Conservation (phyloP, 2,888 invertebrate genomes). For the Gryllus longicercus region DNA sequence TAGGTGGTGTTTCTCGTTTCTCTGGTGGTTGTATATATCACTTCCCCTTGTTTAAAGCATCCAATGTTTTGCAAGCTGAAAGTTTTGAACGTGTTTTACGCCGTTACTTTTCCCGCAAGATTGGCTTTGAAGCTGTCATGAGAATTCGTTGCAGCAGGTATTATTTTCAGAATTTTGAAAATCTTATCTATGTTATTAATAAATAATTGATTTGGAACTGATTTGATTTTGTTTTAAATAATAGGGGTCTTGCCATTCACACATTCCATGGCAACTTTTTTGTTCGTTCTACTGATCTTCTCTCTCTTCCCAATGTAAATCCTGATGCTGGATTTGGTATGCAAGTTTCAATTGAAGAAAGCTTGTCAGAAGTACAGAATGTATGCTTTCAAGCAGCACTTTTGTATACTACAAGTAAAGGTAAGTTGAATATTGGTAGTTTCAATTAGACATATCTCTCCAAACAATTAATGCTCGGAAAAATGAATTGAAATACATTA, state of each 20-base stretch:
- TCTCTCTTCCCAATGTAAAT: conserved; percentile 94
- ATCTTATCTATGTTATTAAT: conserved; percentile 24
- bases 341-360: conserved; percentile 95
- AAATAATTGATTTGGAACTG: conserved; percentile 18
- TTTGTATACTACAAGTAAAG: conserved; percentile 92
- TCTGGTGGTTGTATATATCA: conserved; percentile 92
- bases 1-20: conserved; percentile 89
- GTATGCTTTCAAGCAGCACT: conserved; percentile 98
- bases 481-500: no score
- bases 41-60: conserved; percentile 79
- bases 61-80: conserved; percentile 67
- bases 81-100: conserved; percentile 73
- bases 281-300: conserved; percentile 92
- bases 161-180: conserved; percentile 1
- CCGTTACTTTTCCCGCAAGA: conserved; percentile 91
- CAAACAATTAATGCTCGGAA: no score
- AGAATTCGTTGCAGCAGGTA: conserved; percentile 88
- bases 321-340: conserved; percentile 98
- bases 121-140: conserved; percentile 99
- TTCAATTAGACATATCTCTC: background rate
- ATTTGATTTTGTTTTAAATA: conserved; percentile 32
- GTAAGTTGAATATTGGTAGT: conserved; percentile 43
- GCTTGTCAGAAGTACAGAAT: conserved; percentile 75
- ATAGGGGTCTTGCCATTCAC: conserved; percentile 85
- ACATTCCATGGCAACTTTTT: conserved; percentile 99